These are phyloP conservation scores for Epinephelus fuscoguttatus DNA, from an alignment of 2,113 vertebrate species.

Conservation along the genomic window DNA sequence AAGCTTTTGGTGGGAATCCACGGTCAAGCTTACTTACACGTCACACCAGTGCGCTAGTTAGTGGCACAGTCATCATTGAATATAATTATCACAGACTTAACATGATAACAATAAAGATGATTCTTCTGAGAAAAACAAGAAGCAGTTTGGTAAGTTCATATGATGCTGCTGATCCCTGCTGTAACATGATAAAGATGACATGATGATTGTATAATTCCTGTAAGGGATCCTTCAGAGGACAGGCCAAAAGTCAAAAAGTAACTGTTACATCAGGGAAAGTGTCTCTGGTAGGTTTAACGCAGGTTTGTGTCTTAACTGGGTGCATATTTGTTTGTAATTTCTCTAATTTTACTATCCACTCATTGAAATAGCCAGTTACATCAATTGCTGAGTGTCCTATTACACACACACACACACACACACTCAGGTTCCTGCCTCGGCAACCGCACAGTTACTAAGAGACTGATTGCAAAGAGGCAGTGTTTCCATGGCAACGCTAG, in stretches of 20 bases:
- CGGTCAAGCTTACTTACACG: too few relatives aligned
- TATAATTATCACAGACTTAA: background rate
- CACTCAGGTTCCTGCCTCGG: slow-evolving; percentile 51
- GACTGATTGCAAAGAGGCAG: slow-evolving; percentile 79
- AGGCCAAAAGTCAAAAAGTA: background rate
- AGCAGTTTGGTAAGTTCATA: background rate
- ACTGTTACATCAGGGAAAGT: background rate
- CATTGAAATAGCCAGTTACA: background rate
- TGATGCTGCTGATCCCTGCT: background rate
- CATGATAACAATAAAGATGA: background rate
- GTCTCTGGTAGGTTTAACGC: background rate
- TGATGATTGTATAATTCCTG: too few relatives aligned
- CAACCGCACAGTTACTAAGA: slow-evolving; percentile 79
- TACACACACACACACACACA: slow-evolving; percentile 19
- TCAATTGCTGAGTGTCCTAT: background rate
- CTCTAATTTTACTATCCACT: slow-evolving; percentile 32
- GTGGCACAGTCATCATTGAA: too few relatives aligned
- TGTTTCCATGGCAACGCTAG: slow-evolving; percentile 75
- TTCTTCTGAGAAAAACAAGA: background rate
- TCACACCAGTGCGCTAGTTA: too few relatives aligned
- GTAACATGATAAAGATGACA: background rate
- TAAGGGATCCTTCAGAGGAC: background rate
- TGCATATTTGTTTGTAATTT: background rate
- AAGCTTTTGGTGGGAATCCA: too few relatives aligned
- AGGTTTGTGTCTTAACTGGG: background rate